Evolutionary conservation across 2,113 vertebrate genomes (phyloP), one percentile per base, ranked within the genome.

Genomic region (Ochotona curzoniae): DNA sequence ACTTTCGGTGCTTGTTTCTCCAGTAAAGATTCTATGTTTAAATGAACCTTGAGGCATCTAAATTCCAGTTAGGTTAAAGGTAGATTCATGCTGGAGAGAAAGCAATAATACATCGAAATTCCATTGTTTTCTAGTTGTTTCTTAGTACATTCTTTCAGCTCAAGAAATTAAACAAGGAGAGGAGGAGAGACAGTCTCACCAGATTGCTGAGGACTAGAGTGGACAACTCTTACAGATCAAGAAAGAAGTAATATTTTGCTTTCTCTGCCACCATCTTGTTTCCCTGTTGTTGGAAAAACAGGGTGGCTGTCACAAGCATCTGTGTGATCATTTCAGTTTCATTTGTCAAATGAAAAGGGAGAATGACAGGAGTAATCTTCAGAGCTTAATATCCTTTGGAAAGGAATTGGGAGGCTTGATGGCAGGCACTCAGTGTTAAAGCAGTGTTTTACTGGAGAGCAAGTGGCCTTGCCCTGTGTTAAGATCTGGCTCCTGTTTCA

Each of bases 341-440:
- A 93, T 80, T 95, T 83, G 15, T 83, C 54, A 90, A 75, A 86
- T 82, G 26, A 93, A 89, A 95, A 94, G 66, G 73, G 87, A 11
- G 26, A 75, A 17, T 81, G 21, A 93, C 30, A 61, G 51, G 44
- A 30, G 21, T 80, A 93, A 71, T 18, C 30, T 73, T 93, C 32
- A 87, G 49, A 80, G 8, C 4, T 83, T 87, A 93, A 87, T 93
- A 12, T 92, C 30, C 15, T 61, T 93, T 83, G 57, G 69, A 86
- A 66, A 73, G 30, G 63, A 89, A 86, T 60, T 89, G n/a, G 18
- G 18, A 83, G 18, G 13, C 51, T 57, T 83, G 30, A 14, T 83
- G 69, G 38, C 71, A 86, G 35, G 21, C 13, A 73, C 60, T 26
- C 32, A 13, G 17, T 78, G 15, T 28, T 84, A 87, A 83, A 84